phyloP scores from a whole-genome alignment of 2,797 vertebrate genomes.

The Arctocebus calabarensis region DNA sequence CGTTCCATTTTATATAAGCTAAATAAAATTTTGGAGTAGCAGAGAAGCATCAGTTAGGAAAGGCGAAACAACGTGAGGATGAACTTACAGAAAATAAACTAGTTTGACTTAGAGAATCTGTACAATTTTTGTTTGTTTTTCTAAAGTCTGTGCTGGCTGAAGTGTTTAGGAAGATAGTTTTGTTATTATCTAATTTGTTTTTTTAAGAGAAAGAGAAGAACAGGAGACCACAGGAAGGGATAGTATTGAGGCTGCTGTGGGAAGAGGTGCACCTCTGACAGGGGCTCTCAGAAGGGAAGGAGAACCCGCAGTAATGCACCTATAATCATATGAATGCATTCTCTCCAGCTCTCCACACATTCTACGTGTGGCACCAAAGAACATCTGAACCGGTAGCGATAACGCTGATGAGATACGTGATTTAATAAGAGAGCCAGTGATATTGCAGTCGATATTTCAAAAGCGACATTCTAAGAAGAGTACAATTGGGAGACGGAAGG shows the following conservation, averaged over 20 bases:
- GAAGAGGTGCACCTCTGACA: background rate
- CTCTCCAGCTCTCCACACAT: background rate
- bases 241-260: background rate
- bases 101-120: background rate
- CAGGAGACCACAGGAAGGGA: background rate
- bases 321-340: background rate
- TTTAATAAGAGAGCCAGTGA: constrained; percentile 67
- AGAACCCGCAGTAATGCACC: background rate
- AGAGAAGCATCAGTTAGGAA: background rate
- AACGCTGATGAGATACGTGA: constrained; percentile 58
- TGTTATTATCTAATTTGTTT: background rate
- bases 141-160: background rate
- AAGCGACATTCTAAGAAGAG: constrained; percentile 56
- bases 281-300: background rate
- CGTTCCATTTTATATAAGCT: background rate
- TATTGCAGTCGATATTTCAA: constrained; percentile 75
- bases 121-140: background rate
- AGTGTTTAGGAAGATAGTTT: background rate
- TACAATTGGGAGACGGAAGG: constrained; percentile 58
- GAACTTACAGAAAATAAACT: background rate
- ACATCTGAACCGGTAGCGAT: constrained; percentile 10
- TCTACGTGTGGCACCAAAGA: background rate
- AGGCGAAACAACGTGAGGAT: background rate
- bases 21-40: background rate
- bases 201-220: background rate